Percentiles rank a stretch among this genome's conserved stretches.
Conservation (phyloP, 1,140 invertebrate species). For the Drosophila biarmipes region DNA sequence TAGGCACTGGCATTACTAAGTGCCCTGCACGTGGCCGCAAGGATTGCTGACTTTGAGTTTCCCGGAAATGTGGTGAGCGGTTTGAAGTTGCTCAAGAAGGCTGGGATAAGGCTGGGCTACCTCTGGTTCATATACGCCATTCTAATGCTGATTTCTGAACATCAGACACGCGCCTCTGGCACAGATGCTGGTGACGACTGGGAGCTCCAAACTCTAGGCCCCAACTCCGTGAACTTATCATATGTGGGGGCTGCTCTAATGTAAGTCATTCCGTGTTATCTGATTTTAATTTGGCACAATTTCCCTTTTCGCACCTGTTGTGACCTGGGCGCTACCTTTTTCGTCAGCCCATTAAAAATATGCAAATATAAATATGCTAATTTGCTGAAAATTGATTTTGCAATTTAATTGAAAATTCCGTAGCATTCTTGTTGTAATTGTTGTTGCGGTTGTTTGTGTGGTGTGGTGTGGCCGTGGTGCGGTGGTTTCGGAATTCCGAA, state of each 20-base stretch:
- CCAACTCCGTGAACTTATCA: background rate
- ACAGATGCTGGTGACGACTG: slow-evolving; percentile 47
- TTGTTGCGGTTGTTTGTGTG: slow-evolving; percentile 28
- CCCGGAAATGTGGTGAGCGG: slow-evolving; percentile 5
- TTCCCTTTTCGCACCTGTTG: slow-evolving; percentile 76
- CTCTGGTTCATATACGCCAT: slow-evolving; percentile 2
- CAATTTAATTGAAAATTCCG: slow-evolving; percentile 79
- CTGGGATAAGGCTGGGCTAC: slow-evolving; percentile 2
- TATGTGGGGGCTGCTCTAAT: slow-evolving; percentile 20
- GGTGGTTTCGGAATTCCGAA: background rate
- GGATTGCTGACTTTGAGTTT: slow-evolving; percentile 47
- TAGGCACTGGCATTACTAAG: slow-evolving; percentile 27
- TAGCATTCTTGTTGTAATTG: slow-evolving; percentile 37
- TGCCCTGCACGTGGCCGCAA: slow-evolving; percentile 59
- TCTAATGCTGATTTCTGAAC: slow-evolving; percentile 8
- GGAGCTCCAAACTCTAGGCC: background rate
- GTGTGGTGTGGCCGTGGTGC: background rate
- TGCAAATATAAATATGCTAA: slow-evolving; percentile 82
- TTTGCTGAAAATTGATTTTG: slow-evolving; percentile 80
- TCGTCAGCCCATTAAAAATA: slow-evolving; percentile 54
- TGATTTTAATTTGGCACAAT: slow-evolving; percentile 82
- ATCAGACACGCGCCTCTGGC: slow-evolving; percentile 35
- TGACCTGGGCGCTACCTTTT: slow-evolving; percentile 31
- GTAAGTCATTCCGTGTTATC: slow-evolving; percentile 75
- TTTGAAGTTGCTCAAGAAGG: background rate